Evolutionary conservation across 2,888 invertebrate genomes (phyloP).

Genomic region (Cetonia aurata): DNA sequence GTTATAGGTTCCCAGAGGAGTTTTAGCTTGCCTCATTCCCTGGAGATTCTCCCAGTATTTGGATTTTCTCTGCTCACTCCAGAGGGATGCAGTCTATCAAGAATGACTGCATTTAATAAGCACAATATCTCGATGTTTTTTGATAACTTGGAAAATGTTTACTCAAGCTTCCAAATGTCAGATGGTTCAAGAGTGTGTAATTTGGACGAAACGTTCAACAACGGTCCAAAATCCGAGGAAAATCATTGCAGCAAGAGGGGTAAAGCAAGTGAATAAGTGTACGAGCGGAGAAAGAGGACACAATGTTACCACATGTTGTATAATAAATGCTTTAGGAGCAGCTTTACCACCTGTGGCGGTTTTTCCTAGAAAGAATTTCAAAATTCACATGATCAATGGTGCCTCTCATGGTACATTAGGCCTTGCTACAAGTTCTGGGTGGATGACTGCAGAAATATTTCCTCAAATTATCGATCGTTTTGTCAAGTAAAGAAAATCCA

Average conservation of each 20-base stretch:
- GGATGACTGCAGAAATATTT: constrained; percentile 59
- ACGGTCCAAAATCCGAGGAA: too few relatives aligned
- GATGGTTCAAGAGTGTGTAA: constrained; percentile 27
- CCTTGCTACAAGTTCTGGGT: constrained; percentile 59
- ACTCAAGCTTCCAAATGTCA: constrained; percentile 2
- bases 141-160: constrained; percentile 36
- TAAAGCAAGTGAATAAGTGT: too few relatives aligned
- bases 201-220: constrained; percentile 45
- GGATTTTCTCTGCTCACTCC: too few relatives aligned
- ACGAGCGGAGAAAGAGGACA: constrained; percentile 24
- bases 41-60: too few relatives aligned
- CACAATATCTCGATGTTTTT: constrained; percentile 23
- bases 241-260: too few relatives aligned
- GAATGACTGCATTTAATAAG: background rate
- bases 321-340: constrained; percentile 56
- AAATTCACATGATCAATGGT: constrained; percentile 55
- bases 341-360: constrained; percentile 59
- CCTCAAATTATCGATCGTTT: constrained; percentile 36
- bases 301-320: constrained; percentile 57
- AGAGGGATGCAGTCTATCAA: background rate
- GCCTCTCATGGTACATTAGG: constrained; percentile 60
- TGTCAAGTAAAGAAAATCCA: constrained; percentile 53
- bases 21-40: too few relatives aligned
- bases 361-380: constrained; percentile 55
- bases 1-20: too few relatives aligned